These are phyloP conservation scores for Pelochelys cantorii DNA, from an alignment of 2,797 vertebrate species.

Conservation along the genomic window DNA sequence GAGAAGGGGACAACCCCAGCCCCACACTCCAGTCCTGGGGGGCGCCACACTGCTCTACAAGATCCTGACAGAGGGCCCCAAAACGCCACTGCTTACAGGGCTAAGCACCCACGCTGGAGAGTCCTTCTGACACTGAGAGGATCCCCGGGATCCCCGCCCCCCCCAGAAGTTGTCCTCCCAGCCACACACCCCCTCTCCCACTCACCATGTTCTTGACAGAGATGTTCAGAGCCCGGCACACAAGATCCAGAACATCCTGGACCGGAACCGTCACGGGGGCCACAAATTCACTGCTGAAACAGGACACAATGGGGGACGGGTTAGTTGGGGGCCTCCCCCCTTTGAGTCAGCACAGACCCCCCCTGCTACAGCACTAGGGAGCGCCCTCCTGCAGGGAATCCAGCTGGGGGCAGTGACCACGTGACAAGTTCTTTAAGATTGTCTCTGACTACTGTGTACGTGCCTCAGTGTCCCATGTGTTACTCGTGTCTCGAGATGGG, in stretches of 20 bases:
- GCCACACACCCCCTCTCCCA: not conserved
- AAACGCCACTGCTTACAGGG: too few species aligned
- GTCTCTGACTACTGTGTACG: too few species aligned
- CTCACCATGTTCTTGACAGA: conserved; percentile 88
- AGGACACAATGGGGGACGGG: not conserved
- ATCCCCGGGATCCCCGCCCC: too few species aligned
- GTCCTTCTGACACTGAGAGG: too few species aligned
- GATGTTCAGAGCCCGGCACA: conserved; percentile 88
- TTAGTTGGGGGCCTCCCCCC: not conserved
- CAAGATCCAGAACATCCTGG: conserved; percentile 87
- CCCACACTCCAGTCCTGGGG: not conserved
- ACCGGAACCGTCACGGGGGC: conserved; percentile 88
- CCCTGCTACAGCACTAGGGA: not conserved
- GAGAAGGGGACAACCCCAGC: not conserved
- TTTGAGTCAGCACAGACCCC: not conserved
- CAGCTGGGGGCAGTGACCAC: too few species aligned
- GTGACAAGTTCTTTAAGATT: too few species aligned
- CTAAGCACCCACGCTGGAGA: too few species aligned
- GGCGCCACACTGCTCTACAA: too few species aligned
- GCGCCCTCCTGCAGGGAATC: not conserved
- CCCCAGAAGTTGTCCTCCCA: not conserved
- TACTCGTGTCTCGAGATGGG: too few species aligned
- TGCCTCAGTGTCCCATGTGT: too few species aligned
- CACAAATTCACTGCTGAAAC: conserved; percentile 84
- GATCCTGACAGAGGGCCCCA: too few species aligned